Conservation (phyloP, 2,888 invertebrate species). For the Amphipoea oculea region DNA sequence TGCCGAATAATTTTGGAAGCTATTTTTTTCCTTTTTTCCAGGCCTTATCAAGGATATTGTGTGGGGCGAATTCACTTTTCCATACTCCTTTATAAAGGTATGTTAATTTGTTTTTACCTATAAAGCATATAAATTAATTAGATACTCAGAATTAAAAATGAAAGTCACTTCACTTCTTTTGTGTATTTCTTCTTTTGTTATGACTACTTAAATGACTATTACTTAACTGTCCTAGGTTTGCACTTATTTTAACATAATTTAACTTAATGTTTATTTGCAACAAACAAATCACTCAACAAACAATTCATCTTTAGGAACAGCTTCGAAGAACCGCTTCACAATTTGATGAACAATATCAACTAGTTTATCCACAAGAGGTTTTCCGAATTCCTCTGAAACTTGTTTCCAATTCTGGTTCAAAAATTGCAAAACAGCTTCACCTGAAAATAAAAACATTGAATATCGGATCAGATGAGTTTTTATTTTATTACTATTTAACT, state of each 20-base stretch:
- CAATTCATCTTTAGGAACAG: slow-evolving; percentile 81
- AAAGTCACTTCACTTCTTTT: neutral
- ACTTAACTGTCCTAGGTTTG: neutral
- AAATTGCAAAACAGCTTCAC: slow-evolving; percentile 80
- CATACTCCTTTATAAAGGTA: slow-evolving; percentile 88
- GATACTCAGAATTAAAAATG: neutral
- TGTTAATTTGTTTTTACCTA: slow-evolving; percentile 25
- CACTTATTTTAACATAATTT: neutral
- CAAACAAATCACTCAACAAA: slow-evolving; percentile 43
- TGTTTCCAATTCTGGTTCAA: slow-evolving; percentile 82
- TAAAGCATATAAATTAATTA: neutral
- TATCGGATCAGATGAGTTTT: neutral
- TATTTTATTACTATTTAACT: neutral
- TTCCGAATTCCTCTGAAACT: slow-evolving; percentile 80
- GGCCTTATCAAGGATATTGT: slow-evolving; percentile 87
- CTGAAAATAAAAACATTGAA: slow-evolving; percentile 68
- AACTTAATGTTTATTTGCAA: neutral
- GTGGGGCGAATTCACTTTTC: slow-evolving; percentile 86
- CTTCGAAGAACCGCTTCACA: slow-evolving; percentile 76
- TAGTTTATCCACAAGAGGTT: slow-evolving; percentile 76
- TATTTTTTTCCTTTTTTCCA: slow-evolving; percentile 65
- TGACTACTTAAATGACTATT: neutral
- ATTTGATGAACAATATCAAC: slow-evolving; percentile 64
- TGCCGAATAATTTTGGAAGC: neutral
- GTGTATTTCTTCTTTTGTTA: neutral